Conservation (phyloP, 2,888 invertebrate species). For the Netelia fuscicornis region DNA sequence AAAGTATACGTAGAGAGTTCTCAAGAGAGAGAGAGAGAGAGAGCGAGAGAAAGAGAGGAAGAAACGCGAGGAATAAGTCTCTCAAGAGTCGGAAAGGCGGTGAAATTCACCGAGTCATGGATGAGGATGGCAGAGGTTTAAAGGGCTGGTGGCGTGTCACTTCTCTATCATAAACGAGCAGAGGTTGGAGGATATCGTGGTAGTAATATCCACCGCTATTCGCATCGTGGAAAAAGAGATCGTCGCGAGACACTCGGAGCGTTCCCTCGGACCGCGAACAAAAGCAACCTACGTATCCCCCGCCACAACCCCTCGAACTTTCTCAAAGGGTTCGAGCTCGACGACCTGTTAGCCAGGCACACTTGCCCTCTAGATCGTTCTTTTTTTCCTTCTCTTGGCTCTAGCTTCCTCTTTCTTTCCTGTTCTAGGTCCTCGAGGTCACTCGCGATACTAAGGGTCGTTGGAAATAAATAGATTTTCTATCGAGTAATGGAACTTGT, state of each 20-base stretch:
- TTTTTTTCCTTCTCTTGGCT: not conserved
- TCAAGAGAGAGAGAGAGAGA: not conserved
- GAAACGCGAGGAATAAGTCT: constrained; percentile 28
- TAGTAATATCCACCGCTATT: not conserved
- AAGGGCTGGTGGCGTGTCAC: constrained; percentile 52
- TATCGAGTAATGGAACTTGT: not conserved
- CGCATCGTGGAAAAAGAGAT: not conserved
- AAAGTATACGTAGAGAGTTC: no score
- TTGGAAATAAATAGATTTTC: not conserved
- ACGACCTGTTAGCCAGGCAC: constrained; percentile 48
- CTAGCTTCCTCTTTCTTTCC: not conserved
- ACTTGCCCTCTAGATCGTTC: constrained; percentile 6
- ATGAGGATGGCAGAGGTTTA: constrained; percentile 15
- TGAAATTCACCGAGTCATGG: constrained; percentile 40
- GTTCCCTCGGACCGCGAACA: constrained; percentile 52
- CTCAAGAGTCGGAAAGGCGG: constrained; percentile 52
- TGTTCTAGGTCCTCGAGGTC: not conserved
- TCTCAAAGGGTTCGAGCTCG: constrained; percentile 44
- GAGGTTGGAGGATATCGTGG: not conserved
- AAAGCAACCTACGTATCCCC: constrained; percentile 45
- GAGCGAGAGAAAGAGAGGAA: constrained; percentile 15
- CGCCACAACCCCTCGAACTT: constrained; percentile 24
- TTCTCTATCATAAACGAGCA: constrained; percentile 47
- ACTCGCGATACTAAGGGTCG: no score
- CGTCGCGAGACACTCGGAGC: constrained; percentile 45